Evolutionary conservation across 1,140 invertebrate species (phyloP).

Genomic region (Heliothis subflexa): DNA sequence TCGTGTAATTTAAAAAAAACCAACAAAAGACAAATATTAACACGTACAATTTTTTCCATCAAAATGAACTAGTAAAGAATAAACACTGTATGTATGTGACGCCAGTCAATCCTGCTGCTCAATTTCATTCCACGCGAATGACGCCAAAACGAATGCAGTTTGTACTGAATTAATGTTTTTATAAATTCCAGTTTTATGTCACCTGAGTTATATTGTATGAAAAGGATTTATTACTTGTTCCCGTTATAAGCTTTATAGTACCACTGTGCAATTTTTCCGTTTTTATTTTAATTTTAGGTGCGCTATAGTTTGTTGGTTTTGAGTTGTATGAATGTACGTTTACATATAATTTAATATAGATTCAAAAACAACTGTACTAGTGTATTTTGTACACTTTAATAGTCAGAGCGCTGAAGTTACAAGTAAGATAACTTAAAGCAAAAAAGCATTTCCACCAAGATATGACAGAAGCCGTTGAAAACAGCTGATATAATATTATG

Average conservation of each 20-base stretch:
- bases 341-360: no score
- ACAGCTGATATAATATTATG: no score
- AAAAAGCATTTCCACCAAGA: no score
- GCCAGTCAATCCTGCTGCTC: conserved; percentile 36
- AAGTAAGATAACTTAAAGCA: no score
- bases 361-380: no score
- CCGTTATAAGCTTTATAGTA: not conserved
- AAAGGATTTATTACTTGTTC: conserved; percentile 8
- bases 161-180: conserved; percentile 36
- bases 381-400: no score
- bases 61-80: conserved; percentile 9
- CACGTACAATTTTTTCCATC: not conserved
- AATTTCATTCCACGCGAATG: conserved; percentile 29
- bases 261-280: not conserved
- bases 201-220: conserved; percentile 28
- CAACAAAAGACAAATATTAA: not conserved
- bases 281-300: conserved; percentile 2
- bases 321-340: no score
- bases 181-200: conserved; percentile 28
- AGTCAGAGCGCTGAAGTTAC: no score
- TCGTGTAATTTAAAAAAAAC: not conserved
- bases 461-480: no score
- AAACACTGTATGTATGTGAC: conserved; percentile 31
- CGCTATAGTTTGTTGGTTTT: not conserved
- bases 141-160: conserved; percentile 21